These are phyloP conservation scores for Thalassophryne amazonica DNA, from an alignment of 2,797 vertebrate genomes.

Conservation along the genomic window DNA sequence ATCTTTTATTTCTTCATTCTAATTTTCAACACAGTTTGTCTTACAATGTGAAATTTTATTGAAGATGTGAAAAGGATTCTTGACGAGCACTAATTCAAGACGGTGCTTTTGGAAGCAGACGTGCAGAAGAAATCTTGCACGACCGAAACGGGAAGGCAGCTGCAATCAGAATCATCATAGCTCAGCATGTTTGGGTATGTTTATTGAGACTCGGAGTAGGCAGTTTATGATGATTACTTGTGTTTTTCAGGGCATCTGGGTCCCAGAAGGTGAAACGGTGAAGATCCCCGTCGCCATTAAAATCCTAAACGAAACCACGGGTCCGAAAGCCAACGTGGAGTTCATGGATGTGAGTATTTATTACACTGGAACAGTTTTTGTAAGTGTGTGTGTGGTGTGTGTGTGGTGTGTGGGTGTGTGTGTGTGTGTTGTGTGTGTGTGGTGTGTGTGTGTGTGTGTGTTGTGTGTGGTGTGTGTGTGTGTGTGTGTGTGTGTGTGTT, in stretches of 20 bases:
- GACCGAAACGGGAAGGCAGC: neutral
- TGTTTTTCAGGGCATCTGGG: slow-evolving; percentile 90
- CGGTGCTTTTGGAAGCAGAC: neutral
- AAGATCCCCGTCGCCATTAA: slow-evolving; percentile 98
- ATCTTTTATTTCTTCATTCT: neutral
- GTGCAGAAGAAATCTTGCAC: neutral
- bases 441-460: slow-evolving; percentile 6
- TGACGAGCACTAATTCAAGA: neutral
- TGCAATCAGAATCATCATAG: neutral
- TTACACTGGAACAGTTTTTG: slow-evolving; percentile 19
- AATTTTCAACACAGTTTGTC: no score
- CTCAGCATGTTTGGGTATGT: slow-evolving; percentile 2
- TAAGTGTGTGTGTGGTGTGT: neutral
- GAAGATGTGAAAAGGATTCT: neutral
- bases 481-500: neutral
- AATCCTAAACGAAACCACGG: slow-evolving; percentile 94
- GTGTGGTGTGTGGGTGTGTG: neutral
- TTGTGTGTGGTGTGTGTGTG: neutral
- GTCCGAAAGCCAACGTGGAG: slow-evolving; percentile 95
- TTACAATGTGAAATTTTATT: no score
- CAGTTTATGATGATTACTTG: slow-evolving; percentile 33
- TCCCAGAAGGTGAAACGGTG: slow-evolving; percentile 95
- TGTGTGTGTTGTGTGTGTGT: slow-evolving; percentile 3
- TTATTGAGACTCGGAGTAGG: slow-evolving; percentile 2
- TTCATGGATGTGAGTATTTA: slow-evolving; percentile 97